Evolutionary conservation across 1,140 invertebrate genomes (phyloP).

Genomic region (Cydia fagiglandana): DNA sequence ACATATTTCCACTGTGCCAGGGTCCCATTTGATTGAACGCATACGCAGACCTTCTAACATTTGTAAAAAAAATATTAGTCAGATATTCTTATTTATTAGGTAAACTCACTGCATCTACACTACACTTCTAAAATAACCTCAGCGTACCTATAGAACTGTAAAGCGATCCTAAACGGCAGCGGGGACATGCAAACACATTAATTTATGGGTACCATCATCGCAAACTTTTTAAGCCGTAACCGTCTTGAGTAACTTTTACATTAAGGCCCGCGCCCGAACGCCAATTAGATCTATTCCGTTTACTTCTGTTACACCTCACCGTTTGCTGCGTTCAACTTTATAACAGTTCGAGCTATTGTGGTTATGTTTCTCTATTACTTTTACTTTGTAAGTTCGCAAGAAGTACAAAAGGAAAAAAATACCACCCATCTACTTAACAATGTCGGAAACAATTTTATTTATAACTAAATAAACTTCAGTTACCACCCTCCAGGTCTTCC

Average conservation of each 20-base stretch:
- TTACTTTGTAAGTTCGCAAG: constrained; percentile 5
- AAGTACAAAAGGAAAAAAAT: neutral
- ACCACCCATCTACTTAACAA: constrained; percentile 17
- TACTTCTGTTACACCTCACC: constrained; percentile 57
- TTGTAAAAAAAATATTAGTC: no score
- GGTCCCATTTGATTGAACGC: no score
- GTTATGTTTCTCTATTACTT: constrained; percentile 15
- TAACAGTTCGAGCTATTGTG: constrained; percentile 14
- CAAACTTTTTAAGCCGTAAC: constrained; percentile 70
- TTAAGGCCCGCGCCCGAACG: constrained; percentile 57
- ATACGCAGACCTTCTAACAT: no score
- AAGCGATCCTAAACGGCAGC: constrained; percentile 56
- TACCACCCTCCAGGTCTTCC: neutral
- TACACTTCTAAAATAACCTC: constrained; percentile 29
- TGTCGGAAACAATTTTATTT: constrained; percentile 8
- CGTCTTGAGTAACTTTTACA: constrained; percentile 70
- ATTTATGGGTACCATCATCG: constrained; percentile 68
- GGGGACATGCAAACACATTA: constrained; percentile 71
- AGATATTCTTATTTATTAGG: no score
- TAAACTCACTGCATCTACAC: neutral
- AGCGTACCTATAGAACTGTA: constrained; percentile 38
- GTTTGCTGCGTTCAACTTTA: constrained; percentile 34
- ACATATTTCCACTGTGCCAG: no score
- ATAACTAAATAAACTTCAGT: neutral
- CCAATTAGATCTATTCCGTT: constrained; percentile 58